Evolutionary conservation across 2,888 invertebrate genomes (phyloP), one percentile per base, ranked within the genome.

Genomic region (Pherbina coryleti): DNA sequence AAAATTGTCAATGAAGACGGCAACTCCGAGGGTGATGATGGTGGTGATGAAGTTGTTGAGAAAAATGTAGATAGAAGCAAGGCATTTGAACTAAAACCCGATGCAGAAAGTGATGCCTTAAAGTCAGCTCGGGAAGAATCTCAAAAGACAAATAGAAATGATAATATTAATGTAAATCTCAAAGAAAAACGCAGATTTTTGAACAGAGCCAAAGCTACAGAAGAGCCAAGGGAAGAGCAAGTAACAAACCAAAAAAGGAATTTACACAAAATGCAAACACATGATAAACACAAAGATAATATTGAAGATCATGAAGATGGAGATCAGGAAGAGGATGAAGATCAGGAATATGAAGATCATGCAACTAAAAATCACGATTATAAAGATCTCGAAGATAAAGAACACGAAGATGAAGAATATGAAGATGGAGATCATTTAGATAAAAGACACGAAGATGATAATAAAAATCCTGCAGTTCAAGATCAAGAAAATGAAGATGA

Each of bases 151-250:
- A 55, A 55, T 55, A 17, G 1, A 19, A 55, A 28, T 25, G 19
- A 57, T 9, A 60, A 60, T 8, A 22, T 5, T 22, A 55, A 55
- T 19, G 25, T 28, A 5, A 62, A 49, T 28, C 34, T 37, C 0
- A 22, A n/a, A 1, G 79, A 77, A 7, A 60, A 57, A 5, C 5
- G 17, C 64, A 31, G 3, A 31, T 28, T n/a, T 31, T 17, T 17
- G 3, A 17, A 28, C n/a, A 64, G 5, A 31, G 14, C 64, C 3
- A 64, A 64, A 79, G 11, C 80, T 11, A 81, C 79, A 5, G 79
- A 55, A 14, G 8, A 55, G 19, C 55, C 55, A 55, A 7, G 4
- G 3, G 55, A 55, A n/a, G 22, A 55, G 55, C 7, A 55, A n/a
- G 19, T 7, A 2, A 17, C 55, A 55, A 22, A 19, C 0, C 19